Conservation (phyloP, 2,888 invertebrate genomes). For the Dexiosoma caninum region DNA sequence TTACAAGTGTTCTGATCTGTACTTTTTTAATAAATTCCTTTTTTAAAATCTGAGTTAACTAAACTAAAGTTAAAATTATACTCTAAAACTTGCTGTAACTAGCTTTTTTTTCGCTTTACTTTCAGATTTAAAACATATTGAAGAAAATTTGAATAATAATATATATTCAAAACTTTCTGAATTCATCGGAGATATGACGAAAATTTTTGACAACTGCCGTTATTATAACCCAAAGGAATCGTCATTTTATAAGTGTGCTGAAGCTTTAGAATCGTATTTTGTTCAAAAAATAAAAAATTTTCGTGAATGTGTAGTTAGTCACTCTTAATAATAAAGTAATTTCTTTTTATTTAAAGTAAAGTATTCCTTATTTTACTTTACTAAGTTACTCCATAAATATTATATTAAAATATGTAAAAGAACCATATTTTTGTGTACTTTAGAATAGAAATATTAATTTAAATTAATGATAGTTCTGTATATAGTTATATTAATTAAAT, state of each 20-base stretch:
- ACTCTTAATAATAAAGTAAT: too few relatives aligned
- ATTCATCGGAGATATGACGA: conserved; percentile 98
- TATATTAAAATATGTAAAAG: neutral
- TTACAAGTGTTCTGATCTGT: too few relatives aligned
- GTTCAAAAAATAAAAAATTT: conserved; percentile 94
- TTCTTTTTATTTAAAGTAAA: too few relatives aligned
- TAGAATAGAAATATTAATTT: neutral
- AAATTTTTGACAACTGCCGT: conserved; percentile 99
- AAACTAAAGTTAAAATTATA: neutral
- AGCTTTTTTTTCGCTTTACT: conserved; percentile 48
- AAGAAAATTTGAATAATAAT: conserved; percentile 89
- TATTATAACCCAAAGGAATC: conserved; percentile 98
- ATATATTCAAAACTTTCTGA: conserved; percentile 93
- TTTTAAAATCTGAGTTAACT: neutral
- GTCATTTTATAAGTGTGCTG: conserved; percentile 97
- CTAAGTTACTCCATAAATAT: neutral
- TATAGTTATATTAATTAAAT: neutral
- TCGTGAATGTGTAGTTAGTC: conserved; percentile 86
- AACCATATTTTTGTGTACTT: neutral
- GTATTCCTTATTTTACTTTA: conserved; percentile 27
- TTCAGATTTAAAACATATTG: conserved; percentile 95
- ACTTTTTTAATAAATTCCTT: neutral
- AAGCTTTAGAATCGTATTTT: conserved; percentile 95
- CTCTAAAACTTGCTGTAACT: too few relatives aligned
- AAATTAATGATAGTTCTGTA: neutral